phyloP scores from a whole-genome alignment of 2,888 invertebrate species.

The Itoplectis maculator region DNA sequence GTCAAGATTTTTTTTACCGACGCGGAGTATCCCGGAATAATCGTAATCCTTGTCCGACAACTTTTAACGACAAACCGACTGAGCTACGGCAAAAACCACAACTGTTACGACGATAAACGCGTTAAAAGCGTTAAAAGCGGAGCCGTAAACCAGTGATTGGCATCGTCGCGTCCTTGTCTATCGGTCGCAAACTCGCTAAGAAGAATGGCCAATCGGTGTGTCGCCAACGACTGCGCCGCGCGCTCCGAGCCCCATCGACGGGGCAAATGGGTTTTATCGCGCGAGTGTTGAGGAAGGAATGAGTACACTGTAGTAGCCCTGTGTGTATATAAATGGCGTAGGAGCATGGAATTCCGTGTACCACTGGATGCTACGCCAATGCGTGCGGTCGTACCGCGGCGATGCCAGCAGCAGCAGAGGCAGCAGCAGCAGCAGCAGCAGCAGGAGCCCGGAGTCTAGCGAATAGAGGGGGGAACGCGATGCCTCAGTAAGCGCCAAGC shows the following conservation, averaged over 20 bases:
- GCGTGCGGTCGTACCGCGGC: slow-evolving; percentile 53
- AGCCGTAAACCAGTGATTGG: background rate
- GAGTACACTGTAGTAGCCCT: background rate
- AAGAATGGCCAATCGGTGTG: slow-evolving; percentile 1
- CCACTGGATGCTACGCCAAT: slow-evolving; percentile 60
- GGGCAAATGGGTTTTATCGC: slow-evolving; percentile 18
- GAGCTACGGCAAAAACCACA: slow-evolving; percentile 1
- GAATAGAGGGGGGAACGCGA: slow-evolving; percentile 70
- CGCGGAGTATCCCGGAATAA: background rate
- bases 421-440: slow-evolving; percentile 53
- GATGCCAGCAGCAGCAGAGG: slow-evolving; percentile 40
- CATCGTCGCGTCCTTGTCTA: background rate
- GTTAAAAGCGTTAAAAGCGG: background rate
- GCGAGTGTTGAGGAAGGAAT: slow-evolving; percentile 18
- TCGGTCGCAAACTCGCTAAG: background rate
- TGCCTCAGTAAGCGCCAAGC: slow-evolving; percentile 78
- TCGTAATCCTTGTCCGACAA: slow-evolving; percentile 2
- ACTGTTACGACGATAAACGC: background rate
- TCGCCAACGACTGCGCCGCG: slow-evolving; percentile 1
- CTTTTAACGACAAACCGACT: background rate
- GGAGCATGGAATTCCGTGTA: slow-evolving; percentile 34
- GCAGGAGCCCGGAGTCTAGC: slow-evolving; percentile 51
- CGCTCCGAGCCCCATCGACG: background rate
- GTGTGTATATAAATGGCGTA: slow-evolving; percentile 25
- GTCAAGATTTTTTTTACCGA: background rate